These are phyloP conservation scores for Morpho achilles DNA, from an alignment of 2,888 invertebrate genomes.

Conservation along the genomic window DNA sequence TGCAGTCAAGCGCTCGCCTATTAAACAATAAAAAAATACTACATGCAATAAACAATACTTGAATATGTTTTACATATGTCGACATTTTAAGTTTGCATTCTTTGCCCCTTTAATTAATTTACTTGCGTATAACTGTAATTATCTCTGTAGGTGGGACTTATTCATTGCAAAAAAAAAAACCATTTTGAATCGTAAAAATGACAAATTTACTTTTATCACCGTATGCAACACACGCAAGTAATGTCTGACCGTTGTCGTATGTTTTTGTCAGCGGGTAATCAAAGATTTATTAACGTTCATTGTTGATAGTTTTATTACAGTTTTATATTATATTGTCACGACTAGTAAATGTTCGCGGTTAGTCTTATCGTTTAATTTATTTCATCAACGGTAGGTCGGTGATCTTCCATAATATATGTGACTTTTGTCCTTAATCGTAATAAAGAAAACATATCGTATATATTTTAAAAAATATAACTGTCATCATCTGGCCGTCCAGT, in stretches of 20 bases:
- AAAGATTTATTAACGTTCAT: conserved; percentile 63
- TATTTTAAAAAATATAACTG: no score
- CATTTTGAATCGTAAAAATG: conserved; percentile 61
- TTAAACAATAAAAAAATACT: no score
- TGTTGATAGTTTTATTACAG: conserved; percentile 61
- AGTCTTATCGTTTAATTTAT: not conserved
- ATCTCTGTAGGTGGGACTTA: conserved; percentile 52
- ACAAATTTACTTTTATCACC: conserved; percentile 65
- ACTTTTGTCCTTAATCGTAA: no score
- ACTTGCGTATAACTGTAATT: conserved; percentile 30
- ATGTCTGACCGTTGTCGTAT: conserved; percentile 48
- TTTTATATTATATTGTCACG: not conserved
- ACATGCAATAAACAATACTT: conserved; percentile 10
- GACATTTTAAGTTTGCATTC: conserved; percentile 5
- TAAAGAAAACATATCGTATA: no score
- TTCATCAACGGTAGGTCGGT: conserved; percentile 34
- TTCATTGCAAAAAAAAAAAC: conserved; percentile 53
- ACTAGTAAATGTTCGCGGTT: conserved; percentile 46
- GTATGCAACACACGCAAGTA: conserved; percentile 59
- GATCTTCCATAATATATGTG: conserved; percentile 9
- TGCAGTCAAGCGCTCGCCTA: no score
- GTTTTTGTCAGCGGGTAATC: conserved; percentile 71
- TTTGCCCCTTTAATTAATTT: conserved; percentile 32
- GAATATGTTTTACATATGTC: not conserved
- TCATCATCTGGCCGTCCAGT: no score